A percentile compares a stretch with the other conserved stretches of the same genome.
Conservation (phyloP, 1,140 invertebrate species). For the Dufourea novaeangliae region DNA sequence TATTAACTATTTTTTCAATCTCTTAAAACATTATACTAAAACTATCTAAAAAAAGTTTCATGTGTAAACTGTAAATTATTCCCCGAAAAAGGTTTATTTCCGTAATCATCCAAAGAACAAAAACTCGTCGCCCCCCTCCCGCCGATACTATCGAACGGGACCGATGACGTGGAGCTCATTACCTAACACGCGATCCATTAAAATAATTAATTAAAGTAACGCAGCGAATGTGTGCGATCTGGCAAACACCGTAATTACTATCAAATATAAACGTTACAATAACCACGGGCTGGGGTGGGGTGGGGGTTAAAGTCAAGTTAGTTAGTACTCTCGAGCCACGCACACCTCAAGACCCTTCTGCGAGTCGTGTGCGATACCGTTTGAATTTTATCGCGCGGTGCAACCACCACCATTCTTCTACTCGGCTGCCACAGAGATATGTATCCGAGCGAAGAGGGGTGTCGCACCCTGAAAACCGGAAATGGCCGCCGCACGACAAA, state of each 20-base stretch:
- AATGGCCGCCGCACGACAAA: slow-evolving; percentile 69
- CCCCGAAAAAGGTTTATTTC: not conserved
- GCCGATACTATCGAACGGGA: not conserved
- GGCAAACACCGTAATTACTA: slow-evolving; percentile 63
- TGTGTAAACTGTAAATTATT: no score
- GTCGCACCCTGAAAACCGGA: slow-evolving; percentile 54
- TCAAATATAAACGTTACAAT: slow-evolving; percentile 63
- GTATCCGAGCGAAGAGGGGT: slow-evolving; percentile 46
- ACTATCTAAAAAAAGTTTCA: no score
- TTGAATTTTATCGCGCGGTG: slow-evolving; percentile 65
- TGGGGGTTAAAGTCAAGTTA: no score
- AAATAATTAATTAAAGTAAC: slow-evolving; percentile 68
- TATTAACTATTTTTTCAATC: no score
- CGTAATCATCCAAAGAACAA: no score
- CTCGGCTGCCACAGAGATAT: slow-evolving; percentile 60
- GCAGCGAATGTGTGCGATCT: slow-evolving; percentile 54
- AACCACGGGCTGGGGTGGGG: slow-evolving; percentile 13
- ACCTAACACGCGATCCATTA: slow-evolving; percentile 51
- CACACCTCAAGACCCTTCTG: slow-evolving; percentile 30
- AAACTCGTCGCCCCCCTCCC: not conserved
- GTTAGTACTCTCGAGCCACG: no score
- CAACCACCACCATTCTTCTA: slow-evolving; percentile 44
- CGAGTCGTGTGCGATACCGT: no score
- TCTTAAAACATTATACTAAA: no score
- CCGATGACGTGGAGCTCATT: slow-evolving; percentile 9